Evolutionary conservation across 2,797 vertebrate species (phyloP).

Genomic region (Anableps anableps): DNA sequence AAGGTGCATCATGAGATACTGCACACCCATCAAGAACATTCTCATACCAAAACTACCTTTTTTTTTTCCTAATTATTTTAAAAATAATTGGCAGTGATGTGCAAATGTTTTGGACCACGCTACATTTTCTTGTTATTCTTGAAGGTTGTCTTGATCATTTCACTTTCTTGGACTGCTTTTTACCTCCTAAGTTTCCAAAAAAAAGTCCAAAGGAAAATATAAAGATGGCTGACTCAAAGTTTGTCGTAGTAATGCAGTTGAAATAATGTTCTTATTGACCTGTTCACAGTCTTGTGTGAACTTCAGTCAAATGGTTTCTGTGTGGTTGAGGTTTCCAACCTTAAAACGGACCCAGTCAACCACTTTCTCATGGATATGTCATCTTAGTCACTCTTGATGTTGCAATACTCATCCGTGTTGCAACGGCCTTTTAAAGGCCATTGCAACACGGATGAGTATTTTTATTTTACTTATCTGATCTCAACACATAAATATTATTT

Average conservation of each 20-base stretch:
- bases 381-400: background rate
- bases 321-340: conserved; percentile 34
- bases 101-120: background rate
- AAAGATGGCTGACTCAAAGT: background rate
- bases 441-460: too few relatives aligned
- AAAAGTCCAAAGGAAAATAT: background rate
- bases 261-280: background rate
- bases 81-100: background rate
- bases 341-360: accelerated
- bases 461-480: background rate
- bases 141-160: background rate
- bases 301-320: background rate
- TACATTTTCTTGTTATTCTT: background rate
- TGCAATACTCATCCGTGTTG: background rate
- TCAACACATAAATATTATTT: background rate
- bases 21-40: background rate
- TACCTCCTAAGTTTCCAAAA: background rate
- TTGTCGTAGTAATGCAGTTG: background rate
- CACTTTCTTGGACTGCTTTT: background rate
- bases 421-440: background rate
- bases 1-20: background rate
- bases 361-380: background rate
- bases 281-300: background rate
- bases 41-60: background rate
- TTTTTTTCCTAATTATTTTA: background rate